phyloP scores from a whole-genome alignment of 2,888 invertebrate genomes.

The Macropis europaea region DNA sequence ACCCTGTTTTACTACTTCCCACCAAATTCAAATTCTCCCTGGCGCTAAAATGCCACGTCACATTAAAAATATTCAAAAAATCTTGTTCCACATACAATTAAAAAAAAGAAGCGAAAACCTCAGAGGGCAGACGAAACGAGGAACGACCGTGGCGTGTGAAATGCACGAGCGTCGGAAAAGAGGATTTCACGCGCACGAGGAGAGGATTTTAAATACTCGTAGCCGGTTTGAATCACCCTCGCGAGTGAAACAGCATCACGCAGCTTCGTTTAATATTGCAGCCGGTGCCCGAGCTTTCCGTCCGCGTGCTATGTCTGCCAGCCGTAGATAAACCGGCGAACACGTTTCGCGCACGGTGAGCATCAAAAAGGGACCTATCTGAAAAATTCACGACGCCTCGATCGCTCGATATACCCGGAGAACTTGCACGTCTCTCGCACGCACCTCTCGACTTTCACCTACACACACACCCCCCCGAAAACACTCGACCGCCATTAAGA shows the following conservation, averaged over 20 bases:
- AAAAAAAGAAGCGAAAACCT: background rate
- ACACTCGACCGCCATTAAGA: slow-evolving; percentile 43
- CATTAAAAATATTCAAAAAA: no score
- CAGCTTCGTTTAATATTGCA: slow-evolving; percentile 50
- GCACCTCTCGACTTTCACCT: slow-evolving; percentile 43
- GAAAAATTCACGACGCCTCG: slow-evolving; percentile 49
- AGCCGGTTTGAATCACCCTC: slow-evolving; percentile 23
- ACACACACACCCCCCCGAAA: slow-evolving; percentile 33
- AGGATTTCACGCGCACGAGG: slow-evolving; percentile 10
- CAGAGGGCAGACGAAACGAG: background rate
- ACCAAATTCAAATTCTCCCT: no score
- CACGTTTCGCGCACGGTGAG: slow-evolving; percentile 29
- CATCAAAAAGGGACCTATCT: slow-evolving; percentile 39
- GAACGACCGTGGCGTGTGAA: background rate
- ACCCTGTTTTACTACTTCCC: no score
- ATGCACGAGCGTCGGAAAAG: background rate
- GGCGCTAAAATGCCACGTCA: no score
- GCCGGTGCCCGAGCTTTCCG: slow-evolving; percentile 7
- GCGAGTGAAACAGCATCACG: slow-evolving; percentile 32
- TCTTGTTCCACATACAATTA: background rate
- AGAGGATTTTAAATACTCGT: slow-evolving; percentile 18
- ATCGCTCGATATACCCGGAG: slow-evolving; percentile 40
- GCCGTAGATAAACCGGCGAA: slow-evolving; percentile 37
- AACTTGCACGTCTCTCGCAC: slow-evolving; percentile 7
- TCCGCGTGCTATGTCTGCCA: slow-evolving; percentile 21